Conservation (phyloP, 2,888 invertebrate genomes). For the Mythimna ferrago region DNA sequence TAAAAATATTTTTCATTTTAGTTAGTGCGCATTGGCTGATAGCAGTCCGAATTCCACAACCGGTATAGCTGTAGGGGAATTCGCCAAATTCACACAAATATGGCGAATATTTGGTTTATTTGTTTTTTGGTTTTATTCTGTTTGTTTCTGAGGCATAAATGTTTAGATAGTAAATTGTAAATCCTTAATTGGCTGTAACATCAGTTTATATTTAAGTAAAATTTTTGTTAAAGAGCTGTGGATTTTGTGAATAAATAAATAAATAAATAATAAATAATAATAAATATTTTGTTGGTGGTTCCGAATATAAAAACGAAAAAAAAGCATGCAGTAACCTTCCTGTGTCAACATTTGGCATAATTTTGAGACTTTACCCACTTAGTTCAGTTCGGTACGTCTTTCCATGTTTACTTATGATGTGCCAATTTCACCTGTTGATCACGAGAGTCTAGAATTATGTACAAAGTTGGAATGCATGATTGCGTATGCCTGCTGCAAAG, state of each 20-base stretch:
- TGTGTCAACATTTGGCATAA: background rate
- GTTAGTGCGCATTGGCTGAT: background rate
- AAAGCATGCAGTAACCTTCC: background rate
- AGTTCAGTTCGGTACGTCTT: background rate
- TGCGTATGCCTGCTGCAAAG: background rate
- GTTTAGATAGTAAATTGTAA: too few relatives aligned
- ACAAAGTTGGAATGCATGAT: background rate
- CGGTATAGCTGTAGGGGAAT: background rate
- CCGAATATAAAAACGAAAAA: conserved; percentile 3
- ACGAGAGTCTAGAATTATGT: background rate
- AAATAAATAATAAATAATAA: too few relatives aligned
- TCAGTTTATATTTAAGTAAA: too few relatives aligned
- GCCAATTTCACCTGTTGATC: conserved; percentile 5
- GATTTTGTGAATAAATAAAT: too few relatives aligned
- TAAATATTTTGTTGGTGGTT: background rate
- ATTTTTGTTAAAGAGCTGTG: too few relatives aligned
- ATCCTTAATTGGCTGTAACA: too few relatives aligned
- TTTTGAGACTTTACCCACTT: background rate
- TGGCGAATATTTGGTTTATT: background rate
- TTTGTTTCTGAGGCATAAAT: too few relatives aligned
- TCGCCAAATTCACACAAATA: background rate
- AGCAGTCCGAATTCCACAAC: background rate
- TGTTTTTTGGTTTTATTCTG: too few relatives aligned
- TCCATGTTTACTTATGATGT: background rate
- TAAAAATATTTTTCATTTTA: background rate